Base-by-base conservation (phyloP, 2,888 invertebrate genomes). In the Loripinus fragilis region DNA sequence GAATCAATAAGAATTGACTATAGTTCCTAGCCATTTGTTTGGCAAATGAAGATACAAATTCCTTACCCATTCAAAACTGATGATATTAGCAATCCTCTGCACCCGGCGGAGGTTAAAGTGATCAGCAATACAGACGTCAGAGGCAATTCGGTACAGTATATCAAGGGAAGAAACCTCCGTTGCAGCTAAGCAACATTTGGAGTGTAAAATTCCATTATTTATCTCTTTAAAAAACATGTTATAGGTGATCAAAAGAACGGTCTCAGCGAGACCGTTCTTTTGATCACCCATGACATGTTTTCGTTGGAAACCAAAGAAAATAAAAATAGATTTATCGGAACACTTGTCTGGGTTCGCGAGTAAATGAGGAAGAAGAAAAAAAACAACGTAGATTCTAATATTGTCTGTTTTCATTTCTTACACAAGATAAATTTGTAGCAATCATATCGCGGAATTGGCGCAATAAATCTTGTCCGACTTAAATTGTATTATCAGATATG, bases 11-110 rank as follows among this genome's bases (percentile, higher is more conserved):
- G 60, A 60, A 60, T 60, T 60, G 60, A 30, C 60, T 60, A 30
- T 60, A 23, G 60, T 28, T 23, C 33, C 12, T 3, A 17, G 60
- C 33, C 60, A 60, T 33, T 60, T 60, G 60, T 60, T 60, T 60
- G 33, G 60, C 23, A 60, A 33, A 60, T 60, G 60, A 60, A 33
- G 60, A 25, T 28, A 20, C 33, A 60, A 60, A 60, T 60, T 60
- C 60, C 60, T 60, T 17, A 60, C 60, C 33, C 33, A 33, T 60
- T 60, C 60, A 33, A 33, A 60, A 60, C 60, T 60, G 60, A 60
- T 60, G 60, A 60, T 60, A 60, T 60, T 60, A 60, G 33, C 60
- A 60, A 33, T 30, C 28, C 60, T 60, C 33, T 60, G 60, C 60
- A 60, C 60, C 33, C 2, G 28, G 23, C 38, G 17, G 30, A 60